A percentile compares a stretch with the other conserved stretches of the same genome.
phyloP scores from a whole-genome alignment of 1,140 invertebrate genomes.

The Drosophila erecta region DNA sequence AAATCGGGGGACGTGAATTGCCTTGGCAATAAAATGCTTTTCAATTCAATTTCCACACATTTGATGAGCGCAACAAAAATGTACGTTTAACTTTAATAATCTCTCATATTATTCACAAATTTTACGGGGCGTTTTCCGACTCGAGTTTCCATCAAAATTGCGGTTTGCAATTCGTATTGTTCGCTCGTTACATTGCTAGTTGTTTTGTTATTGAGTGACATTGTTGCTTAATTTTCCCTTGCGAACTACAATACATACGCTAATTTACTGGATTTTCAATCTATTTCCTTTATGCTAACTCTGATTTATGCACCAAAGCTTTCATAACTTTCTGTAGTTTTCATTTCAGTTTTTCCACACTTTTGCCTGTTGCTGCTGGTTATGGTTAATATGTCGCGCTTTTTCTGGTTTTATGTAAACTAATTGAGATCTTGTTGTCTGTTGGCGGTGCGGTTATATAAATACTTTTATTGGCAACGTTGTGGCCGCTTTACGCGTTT shows the following conservation, averaged over 20 bases:
- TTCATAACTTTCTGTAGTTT: background rate
- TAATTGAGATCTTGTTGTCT: constrained; percentile 31
- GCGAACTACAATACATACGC: too few relatives aligned
- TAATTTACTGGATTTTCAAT: background rate
- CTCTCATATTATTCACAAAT: constrained; percentile 2
- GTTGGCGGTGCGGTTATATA: constrained; percentile 11
- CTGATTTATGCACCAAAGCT: too few relatives aligned
- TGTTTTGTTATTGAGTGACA: too few relatives aligned
- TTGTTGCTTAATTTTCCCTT: background rate
- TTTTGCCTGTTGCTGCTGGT: constrained; percentile 19
- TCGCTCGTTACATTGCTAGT: background rate
- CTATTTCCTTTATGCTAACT: too few relatives aligned
- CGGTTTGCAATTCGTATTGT: background rate
- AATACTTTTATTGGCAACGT: constrained; percentile 27
- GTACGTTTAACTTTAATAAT: constrained; percentile 68
- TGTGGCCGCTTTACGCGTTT: constrained; percentile 5
- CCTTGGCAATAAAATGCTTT: constrained; percentile 71
- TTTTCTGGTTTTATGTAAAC: constrained; percentile 30
- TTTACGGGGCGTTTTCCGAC: constrained; percentile 3
- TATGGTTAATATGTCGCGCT: constrained; percentile 14
- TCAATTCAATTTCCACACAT: constrained; percentile 68
- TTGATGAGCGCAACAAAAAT: constrained; percentile 52
- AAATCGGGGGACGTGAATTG: constrained; percentile 11
- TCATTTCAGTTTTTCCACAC: background rate
- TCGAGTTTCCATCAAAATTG: constrained; percentile 1